A percentile compares a stretch with the other conserved stretches of the same genome.
These are phyloP conservation scores for Nephrotoma appendiculata DNA, from an alignment of 2,888 invertebrate species.

Conservation along the genomic window DNA sequence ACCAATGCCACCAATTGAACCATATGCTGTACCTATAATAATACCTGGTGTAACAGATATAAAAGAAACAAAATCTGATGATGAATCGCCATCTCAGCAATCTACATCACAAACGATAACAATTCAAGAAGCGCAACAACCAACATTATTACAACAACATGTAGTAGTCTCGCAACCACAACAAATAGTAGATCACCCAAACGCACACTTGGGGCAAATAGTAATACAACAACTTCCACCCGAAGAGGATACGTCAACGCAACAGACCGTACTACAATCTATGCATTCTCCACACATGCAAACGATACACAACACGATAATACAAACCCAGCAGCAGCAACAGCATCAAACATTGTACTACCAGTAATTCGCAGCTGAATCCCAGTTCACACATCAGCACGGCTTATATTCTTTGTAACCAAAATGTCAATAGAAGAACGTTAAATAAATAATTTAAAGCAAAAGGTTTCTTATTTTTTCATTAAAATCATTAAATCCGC, in stretches of 20 bases:
- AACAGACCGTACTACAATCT: background rate
- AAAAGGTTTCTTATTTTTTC: no score
- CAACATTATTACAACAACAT: background rate
- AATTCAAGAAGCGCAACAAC: background rate
- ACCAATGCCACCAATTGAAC: constrained; percentile 1
- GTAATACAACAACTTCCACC: background rate
- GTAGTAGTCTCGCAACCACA: background rate
- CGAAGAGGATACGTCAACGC: background rate
- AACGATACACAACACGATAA: background rate
- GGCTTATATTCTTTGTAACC: background rate
- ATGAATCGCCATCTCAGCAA: background rate
- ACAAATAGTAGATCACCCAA: background rate
- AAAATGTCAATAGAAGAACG: background rate
- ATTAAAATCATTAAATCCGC: no score
- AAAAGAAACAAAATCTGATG: background rate
- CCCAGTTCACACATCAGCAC: background rate
- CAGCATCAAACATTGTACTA: background rate
- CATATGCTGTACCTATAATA: background rate
- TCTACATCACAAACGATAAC: background rate
- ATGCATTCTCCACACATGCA: background rate
- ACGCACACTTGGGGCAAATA: background rate
- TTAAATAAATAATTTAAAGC: background rate
- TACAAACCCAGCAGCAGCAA: background rate
- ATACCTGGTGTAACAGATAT: background rate
- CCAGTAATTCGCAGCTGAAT: background rate